Evolutionary conservation across 37 sponge, comb jelly and placozoan genomes (phyloP).

Genomic region (Geodia barretti): DNA sequence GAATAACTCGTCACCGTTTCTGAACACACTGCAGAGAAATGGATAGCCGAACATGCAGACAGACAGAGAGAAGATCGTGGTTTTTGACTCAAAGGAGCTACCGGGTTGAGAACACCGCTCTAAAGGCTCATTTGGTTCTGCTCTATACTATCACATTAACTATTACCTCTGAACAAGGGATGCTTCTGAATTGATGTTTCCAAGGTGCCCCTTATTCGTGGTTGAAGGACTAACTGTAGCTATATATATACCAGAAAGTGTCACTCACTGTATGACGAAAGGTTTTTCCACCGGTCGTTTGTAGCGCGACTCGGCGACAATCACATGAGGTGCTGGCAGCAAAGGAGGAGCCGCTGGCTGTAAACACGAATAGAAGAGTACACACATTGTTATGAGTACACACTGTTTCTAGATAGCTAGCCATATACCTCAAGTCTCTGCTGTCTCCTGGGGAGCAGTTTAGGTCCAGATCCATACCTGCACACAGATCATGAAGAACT

Average conservation of each 20-base stretch:
- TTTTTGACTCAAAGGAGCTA: background rate
- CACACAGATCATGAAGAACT: too few relatives aligned
- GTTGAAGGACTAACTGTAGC: background rate
- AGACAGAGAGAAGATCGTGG: background rate
- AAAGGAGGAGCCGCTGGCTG: too few relatives aligned
- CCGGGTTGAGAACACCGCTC: background rate
- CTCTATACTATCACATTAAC: background rate
- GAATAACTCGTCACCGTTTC: constrained; percentile 81
- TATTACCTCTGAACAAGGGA: background rate
- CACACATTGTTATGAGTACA: too few relatives aligned
- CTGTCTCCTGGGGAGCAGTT: constrained; percentile 17
- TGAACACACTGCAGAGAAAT: constrained; percentile 59
- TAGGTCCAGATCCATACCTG: constrained; percentile 33
- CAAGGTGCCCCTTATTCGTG: background rate
- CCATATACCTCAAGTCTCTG: constrained; percentile 9
- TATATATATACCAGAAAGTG: too few relatives aligned
- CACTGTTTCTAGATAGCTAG: too few relatives aligned
- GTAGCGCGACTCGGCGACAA: constrained; percentile 56
- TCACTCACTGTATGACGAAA: constrained; percentile 74
- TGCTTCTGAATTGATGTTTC: background rate
- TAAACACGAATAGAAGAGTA: too few relatives aligned
- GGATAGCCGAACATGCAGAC: too few relatives aligned
- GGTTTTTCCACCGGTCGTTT: constrained; percentile 67
- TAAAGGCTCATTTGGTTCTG: background rate
- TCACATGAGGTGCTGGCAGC: constrained; percentile 10